These are phyloP conservation scores for Chiroxiphia lanceolata DNA, from an alignment of 2,797 vertebrate species.

Conservation along the genomic window DNA sequence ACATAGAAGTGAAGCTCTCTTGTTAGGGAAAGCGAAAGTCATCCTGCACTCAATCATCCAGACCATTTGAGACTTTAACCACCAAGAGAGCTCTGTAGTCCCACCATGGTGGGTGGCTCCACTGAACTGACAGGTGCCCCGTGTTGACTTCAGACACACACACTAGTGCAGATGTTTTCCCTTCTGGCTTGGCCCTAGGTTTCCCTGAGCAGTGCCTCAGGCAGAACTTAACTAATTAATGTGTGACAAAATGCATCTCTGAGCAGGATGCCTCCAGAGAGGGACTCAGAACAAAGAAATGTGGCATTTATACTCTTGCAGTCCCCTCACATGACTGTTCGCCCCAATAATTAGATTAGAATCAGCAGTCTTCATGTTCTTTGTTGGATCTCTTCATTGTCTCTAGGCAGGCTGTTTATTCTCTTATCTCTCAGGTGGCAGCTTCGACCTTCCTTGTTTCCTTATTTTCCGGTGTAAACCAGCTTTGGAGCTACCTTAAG, in stretches of 20 bases:
- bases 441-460: neutral
- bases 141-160: neutral
- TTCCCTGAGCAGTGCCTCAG: neutral
- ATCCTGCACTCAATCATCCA: neutral
- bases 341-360: neutral
- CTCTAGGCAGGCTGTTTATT: neutral
- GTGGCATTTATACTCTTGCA: neutral
- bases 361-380: neutral
- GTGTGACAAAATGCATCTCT: neutral
- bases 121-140: neutral
- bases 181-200: fast-evolving
- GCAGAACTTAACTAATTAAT: neutral
- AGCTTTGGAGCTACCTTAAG: neutral
- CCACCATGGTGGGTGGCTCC: neutral
- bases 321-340: too few relatives aligned
- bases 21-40: neutral
- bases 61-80: neutral
- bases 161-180: neutral
- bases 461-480: neutral
- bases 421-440: neutral
- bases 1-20: fast-evolving
- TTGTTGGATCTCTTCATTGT: neutral
- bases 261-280: neutral
- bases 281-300: neutral
- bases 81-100: neutral